Evolutionary conservation across 1,140 invertebrate genomes (phyloP), one percentile per base, ranked within the genome.

Genomic region (Panulirus ornatus): DNA sequence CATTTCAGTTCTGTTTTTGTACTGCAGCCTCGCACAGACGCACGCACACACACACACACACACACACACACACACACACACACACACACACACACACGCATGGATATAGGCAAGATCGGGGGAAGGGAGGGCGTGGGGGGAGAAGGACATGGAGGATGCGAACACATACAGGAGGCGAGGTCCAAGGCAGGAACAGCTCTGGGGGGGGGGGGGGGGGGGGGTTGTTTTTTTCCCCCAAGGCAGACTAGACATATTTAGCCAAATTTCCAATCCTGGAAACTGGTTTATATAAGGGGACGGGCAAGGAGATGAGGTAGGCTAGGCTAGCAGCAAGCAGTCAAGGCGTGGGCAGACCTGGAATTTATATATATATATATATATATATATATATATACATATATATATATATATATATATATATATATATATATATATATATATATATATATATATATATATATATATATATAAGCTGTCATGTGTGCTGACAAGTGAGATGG

Each of bases 381-480:
- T 40, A 1, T 34, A 9, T 19, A 75, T 75, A 30, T 38, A 38
- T 75, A 75, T 36, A 27, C 36, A 73, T 34, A 73, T 34, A 73
- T 34, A 73, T 34, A 73, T 34, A 73, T 73, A 73, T 34, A 73
- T 34, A 73, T 34, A 75, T 34, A 75, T 34, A 34, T 75, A 75
- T 34, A 75, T 75, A 38, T 30, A 75, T 30, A 75, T 30, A 75
- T 16, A 75, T 38, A 75, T 75, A 40, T 27, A 36, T 75, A 75
- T 27, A 75, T 75, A 36, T 30, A 75, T 40, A 75, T 30, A 75
- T 75, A 75, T 58, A 58, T 58, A 58, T 58, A 58, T 58, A 58
- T 19, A 19, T 58, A 58, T n/a, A n/a, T n/a, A n/a, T n/a, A n/a
- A n/a, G n/a, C n/a, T n/a, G 51, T 22, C 11, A 11, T 11, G 11